Percentiles rank a stretch among this genome's conserved stretches.
phyloP scores from a whole-genome alignment of 2,888 invertebrate genomes.

The Onthophagus sagittarius region DNA sequence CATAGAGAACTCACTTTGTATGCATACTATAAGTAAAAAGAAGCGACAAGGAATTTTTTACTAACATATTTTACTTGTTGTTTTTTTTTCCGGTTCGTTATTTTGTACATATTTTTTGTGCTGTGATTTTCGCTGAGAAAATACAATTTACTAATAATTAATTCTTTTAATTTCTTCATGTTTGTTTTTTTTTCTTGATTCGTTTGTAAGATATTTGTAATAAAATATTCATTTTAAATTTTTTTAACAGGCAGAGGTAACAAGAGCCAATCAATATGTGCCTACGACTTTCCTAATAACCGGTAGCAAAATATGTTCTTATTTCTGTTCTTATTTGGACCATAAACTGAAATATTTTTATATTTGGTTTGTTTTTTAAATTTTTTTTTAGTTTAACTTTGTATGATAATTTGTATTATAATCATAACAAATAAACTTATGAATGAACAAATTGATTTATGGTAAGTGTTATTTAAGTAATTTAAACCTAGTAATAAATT shows the following conservation, averaged over 20 bases:
- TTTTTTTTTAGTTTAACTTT: too few relatives aligned
- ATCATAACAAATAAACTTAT: too few relatives aligned
- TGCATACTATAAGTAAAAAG: constrained; percentile 13
- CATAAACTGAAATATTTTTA: too few relatives aligned
- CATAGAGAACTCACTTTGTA: constrained; percentile 14
- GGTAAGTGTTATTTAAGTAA: too few relatives aligned
- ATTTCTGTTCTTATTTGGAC: background rate
- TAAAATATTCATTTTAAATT: constrained; percentile 18
- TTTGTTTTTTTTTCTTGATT: constrained; percentile 18
- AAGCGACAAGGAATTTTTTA: constrained; percentile 15
- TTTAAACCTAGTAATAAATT: too few relatives aligned
- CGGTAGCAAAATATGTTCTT: background rate
- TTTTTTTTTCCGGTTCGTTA: constrained; percentile 23
- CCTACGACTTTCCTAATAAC: background rate
- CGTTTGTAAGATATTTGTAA: background rate
- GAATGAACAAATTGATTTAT: too few relatives aligned
- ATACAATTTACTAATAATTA: constrained; percentile 22
- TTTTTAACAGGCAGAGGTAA: constrained; percentile 24
- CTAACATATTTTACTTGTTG: constrained; percentile 20
- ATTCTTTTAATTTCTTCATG: constrained; percentile 1
- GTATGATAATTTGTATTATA: too few relatives aligned
- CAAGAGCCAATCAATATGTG: constrained; percentile 3
- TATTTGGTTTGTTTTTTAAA: too few relatives aligned
- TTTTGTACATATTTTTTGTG: constrained; percentile 28
- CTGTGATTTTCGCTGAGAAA: constrained; percentile 27